These are phyloP conservation scores for Limosa lapponica DNA, from an alignment of 2,797 vertebrate species.

Conservation along the genomic window DNA sequence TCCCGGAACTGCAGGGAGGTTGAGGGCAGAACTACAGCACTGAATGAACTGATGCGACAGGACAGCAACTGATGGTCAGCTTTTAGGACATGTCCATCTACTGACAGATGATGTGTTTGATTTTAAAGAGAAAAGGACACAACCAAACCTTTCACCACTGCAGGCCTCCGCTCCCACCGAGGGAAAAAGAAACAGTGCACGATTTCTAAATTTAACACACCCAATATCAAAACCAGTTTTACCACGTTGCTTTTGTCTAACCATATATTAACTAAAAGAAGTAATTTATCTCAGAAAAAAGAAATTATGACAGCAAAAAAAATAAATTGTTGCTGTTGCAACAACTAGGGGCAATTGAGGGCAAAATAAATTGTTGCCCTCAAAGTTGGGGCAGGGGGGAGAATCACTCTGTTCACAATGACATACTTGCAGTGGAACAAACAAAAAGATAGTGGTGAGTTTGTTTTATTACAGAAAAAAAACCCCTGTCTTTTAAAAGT, in stretches of 20 bases:
- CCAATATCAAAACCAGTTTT: not conserved
- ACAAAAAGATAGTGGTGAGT: not conserved
- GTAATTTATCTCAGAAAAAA: not conserved
- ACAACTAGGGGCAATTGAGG: no score
- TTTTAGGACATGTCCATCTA: not conserved
- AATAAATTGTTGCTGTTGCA: not conserved
- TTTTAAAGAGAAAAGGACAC: not conserved
- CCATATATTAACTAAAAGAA: not conserved
- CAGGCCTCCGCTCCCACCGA: not conserved
- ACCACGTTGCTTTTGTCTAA: not conserved
- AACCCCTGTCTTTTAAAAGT: accelerated
- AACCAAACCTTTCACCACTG: not conserved
- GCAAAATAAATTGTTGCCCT: not conserved
- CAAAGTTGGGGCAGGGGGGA: accelerated
- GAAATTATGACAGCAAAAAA: not conserved
- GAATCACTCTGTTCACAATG: not conserved
- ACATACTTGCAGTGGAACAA: not conserved
- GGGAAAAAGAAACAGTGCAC: not conserved
- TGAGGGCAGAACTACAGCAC: not conserved
- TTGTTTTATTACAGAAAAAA: not conserved
- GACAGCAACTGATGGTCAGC: not conserved
- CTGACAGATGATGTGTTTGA: not conserved
- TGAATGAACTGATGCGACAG: not conserved
- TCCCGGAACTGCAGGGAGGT: not conserved
- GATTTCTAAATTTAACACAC: not conserved